These are phyloP conservation scores for Digitonthophagus gazella DNA, from an alignment of 2,888 invertebrate genomes.

Conservation along the genomic window DNA sequence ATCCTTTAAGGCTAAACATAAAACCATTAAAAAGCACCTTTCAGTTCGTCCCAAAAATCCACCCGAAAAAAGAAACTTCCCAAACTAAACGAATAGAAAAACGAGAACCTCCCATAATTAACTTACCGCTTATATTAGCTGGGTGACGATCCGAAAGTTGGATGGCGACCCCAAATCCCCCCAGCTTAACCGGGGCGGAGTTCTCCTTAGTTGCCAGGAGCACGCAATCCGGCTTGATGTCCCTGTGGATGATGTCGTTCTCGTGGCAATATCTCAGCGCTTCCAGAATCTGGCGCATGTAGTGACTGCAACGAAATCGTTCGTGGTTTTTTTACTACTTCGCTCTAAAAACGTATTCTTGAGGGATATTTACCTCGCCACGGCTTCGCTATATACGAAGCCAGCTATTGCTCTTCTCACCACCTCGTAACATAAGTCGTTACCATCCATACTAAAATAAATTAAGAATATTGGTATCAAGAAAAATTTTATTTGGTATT, in stretches of 20 bases:
- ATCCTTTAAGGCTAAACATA: not conserved
- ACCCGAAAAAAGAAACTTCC: not conserved
- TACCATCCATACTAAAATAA: slow-evolving; percentile 96
- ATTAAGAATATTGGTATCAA: too few relatives aligned
- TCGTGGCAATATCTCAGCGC: slow-evolving; percentile 97
- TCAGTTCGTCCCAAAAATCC: not conserved
- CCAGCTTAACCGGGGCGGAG: slow-evolving; percentile 96
- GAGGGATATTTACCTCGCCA: slow-evolving; percentile 77
- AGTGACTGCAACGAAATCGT: slow-evolving; percentile 69
- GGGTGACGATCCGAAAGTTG: slow-evolving; percentile 78
- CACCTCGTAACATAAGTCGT: slow-evolving; percentile 97
- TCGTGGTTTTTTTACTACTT: too few relatives aligned
- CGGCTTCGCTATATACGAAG: slow-evolving; percentile 99
- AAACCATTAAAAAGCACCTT: not conserved
- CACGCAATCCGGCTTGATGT: slow-evolving; percentile 96
- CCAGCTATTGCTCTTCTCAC: slow-evolving; percentile 94
- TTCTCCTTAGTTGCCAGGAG: slow-evolving; percentile 94
- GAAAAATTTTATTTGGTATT: too few relatives aligned
- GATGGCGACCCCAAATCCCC: slow-evolving; percentile 95
- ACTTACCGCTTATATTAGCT: slow-evolving; percentile 31
- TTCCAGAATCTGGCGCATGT: slow-evolving; percentile 97
- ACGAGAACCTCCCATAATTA: not conserved
- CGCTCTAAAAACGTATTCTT: too few relatives aligned
- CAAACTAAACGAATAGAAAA: not conserved
- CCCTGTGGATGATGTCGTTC: slow-evolving; percentile 96